These are phyloP conservation scores for Procambarus virginalis DNA, from an alignment of 1,140 invertebrate species.

Conservation along the genomic window DNA sequence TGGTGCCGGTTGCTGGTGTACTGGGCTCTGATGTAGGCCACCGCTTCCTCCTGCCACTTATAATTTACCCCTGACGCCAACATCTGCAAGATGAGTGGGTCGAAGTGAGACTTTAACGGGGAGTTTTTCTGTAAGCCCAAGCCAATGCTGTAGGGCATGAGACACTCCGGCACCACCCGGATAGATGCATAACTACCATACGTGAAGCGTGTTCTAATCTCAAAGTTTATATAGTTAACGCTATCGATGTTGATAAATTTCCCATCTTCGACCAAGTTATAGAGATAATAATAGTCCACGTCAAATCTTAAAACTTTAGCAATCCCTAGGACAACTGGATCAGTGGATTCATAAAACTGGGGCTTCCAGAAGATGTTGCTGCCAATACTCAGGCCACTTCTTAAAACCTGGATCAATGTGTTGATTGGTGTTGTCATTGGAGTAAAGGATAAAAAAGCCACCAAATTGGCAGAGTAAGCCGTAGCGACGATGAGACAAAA, in stretches of 20 bases:
- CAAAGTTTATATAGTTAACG: slow-evolving; percentile 58
- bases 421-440: slow-evolving; percentile 60
- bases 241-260: slow-evolving; percentile 63
- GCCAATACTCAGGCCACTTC: slow-evolving; percentile 55
- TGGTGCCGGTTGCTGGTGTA: neutral
- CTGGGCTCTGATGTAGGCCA: slow-evolving; percentile 36
- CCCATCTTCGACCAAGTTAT: slow-evolving; percentile 46
- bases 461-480: slow-evolving; percentile 3
- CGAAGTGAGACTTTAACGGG: slow-evolving; percentile 52
- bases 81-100: slow-evolving; percentile 50
- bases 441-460: slow-evolving; percentile 62
- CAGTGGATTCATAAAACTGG: slow-evolving; percentile 60
- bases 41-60: slow-evolving; percentile 56
- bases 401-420: slow-evolving; percentile 47
- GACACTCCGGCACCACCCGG: slow-evolving; percentile 58
- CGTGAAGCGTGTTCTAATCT: slow-evolving; percentile 39
- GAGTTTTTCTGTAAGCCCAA: slow-evolving; percentile 70
- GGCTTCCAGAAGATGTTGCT: slow-evolving; percentile 59
- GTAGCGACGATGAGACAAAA: slow-evolving; percentile 50
- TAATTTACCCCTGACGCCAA: slow-evolving; percentile 61
- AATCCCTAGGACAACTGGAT: slow-evolving; percentile 45
- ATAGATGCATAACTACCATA: slow-evolving; percentile 54
- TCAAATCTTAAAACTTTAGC: slow-evolving; percentile 48
- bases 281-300: slow-evolving; percentile 53
- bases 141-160: slow-evolving; percentile 65